Conservation (phyloP, 2,797 vertebrate genomes). For the Anguilla marmorata region DNA sequence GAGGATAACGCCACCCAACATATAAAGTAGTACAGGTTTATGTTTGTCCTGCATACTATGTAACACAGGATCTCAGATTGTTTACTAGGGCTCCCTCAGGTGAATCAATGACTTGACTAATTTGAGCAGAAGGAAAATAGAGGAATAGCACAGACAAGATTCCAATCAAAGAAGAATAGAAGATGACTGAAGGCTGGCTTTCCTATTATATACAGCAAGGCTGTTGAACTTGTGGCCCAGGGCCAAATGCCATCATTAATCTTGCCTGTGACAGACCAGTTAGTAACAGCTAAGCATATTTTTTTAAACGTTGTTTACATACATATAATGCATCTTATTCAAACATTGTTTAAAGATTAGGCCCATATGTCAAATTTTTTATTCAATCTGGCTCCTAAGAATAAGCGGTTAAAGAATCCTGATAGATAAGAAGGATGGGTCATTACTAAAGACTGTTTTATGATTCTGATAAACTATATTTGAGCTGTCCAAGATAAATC, state of each 20-base stretch:
- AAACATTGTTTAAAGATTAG: neutral
- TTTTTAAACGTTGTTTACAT: neutral
- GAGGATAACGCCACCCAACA: neutral
- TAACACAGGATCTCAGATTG: neutral
- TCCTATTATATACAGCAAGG: neutral
- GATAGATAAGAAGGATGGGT: neutral
- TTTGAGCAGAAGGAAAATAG: neutral
- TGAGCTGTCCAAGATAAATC: constrained; percentile 8
- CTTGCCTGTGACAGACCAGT: neutral
- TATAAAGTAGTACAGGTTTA: neutral
- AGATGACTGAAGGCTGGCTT: neutral
- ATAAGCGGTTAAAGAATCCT: neutral
- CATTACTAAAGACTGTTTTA: neutral
- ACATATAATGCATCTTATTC: neutral
- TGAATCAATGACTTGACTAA: neutral
- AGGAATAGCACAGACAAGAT: neutral
- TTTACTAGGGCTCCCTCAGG: neutral
- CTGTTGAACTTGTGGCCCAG: neutral
- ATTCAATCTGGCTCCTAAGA: neutral
- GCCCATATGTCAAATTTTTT: neutral
- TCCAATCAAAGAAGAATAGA: neutral
- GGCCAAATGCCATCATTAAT: neutral
- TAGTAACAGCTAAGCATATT: neutral
- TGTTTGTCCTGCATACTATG: neutral
- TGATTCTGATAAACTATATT: neutral